Evolutionary conservation across 2,797 vertebrate genomes (phyloP), one percentile per base, ranked within the genome.

Genomic region (Anisognathus igniventris): DNA sequence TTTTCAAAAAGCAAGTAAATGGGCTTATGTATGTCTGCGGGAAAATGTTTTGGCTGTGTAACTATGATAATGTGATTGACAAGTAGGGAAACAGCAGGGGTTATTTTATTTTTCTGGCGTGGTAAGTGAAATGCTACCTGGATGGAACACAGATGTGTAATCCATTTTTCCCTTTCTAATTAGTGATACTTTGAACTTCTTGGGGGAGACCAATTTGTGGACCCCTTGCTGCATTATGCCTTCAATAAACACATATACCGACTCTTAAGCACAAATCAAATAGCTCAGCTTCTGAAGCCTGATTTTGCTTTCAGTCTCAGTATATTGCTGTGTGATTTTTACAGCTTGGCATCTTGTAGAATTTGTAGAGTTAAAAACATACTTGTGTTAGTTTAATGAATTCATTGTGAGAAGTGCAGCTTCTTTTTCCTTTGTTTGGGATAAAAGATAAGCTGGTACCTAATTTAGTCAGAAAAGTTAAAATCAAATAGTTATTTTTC

Each of bases 391-490:
- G 64, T 48, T 70, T 53, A 84, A 66, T 75, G 33, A 80, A 42
- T 81, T 96, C 5, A 27, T 64, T 92, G 48, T 57, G 61, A 84
- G 42, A 47, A 70, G 58, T 58, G 47, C 56, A 89, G 35, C 58
- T 94, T 31, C 62, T 82, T 76, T 93, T 58, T 70, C 51, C 33
- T 62, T 71, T 1, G 0, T 74, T 82, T 61, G 80, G 31, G 82
- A 47, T 65, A 77, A 78, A 87, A 54, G 65, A 80, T 80, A 86
- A 94, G 21, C 19, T 33, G 33, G 7, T 73, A 28, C 48, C 87
- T 67, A 78, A 83, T 91, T 92, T 70, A 89, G 65, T 61, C 66
- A 54, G 73, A 82, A 95, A 82, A 90, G 48, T 87, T 93, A 58
- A 90, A 93, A 81, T 85, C 44, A 73, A 91, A 44, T 50, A 25